These are phyloP conservation scores for Chelon labrosus DNA, from an alignment of 2,797 vertebrate species.

Conservation along the genomic window DNA sequence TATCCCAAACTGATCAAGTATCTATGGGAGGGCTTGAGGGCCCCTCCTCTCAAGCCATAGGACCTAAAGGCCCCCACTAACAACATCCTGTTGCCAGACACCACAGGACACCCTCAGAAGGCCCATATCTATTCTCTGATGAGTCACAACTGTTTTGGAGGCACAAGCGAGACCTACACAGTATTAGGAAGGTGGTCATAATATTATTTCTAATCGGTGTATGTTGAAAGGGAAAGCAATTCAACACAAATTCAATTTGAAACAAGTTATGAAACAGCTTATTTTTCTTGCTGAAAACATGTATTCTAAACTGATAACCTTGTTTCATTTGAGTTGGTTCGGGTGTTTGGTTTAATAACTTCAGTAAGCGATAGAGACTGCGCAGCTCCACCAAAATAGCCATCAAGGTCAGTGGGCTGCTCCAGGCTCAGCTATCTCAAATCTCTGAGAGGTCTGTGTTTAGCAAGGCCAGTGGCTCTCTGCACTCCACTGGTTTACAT, in stretches of 20 bases:
- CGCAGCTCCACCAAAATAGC: conserved; percentile 5
- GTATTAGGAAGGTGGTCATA: too few species aligned
- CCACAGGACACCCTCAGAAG: too few species aligned
- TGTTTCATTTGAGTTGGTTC: neutral
- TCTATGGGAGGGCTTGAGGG: too few species aligned
- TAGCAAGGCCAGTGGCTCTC: conserved; percentile 15
- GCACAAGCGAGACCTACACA: too few species aligned
- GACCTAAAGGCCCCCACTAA: too few species aligned
- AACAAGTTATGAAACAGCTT: neutral
- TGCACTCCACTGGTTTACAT: conserved; percentile 22
- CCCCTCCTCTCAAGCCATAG: too few species aligned
- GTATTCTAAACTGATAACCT: neutral
- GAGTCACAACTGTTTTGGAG: too few species aligned
- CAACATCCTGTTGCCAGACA: too few species aligned
- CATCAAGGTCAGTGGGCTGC: conserved; percentile 12
- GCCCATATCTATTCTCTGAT: too few species aligned
- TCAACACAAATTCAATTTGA: neutral
- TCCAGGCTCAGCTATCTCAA: conserved; percentile 33
- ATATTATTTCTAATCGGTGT: too few species aligned
- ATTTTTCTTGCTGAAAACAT: neutral
- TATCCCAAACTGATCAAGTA: too few species aligned
- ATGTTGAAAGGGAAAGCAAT: neutral
- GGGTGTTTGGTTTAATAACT: neutral
- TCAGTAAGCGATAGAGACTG: neutral
- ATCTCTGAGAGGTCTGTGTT: conserved; percentile 23